Evolutionary conservation across 1,140 invertebrate genomes (phyloP), one percentile per base, ranked within the genome.

Genomic region (Diprion similis): DNA sequence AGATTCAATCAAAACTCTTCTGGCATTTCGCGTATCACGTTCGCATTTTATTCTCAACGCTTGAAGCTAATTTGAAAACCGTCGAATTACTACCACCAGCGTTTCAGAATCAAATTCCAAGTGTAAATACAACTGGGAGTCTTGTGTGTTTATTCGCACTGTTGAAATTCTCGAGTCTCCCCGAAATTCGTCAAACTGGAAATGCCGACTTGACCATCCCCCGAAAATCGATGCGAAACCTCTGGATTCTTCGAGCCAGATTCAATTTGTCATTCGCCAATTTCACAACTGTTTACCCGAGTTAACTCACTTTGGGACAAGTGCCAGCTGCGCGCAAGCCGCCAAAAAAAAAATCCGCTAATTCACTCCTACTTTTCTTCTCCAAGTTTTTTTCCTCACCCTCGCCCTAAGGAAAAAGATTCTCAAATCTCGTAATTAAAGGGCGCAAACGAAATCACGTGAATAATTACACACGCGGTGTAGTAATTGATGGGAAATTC

Each of bases 261-360:
- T 59, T 59, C 51, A 17, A 59, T 59, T 59, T 59, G 51, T 59
- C 51, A 59, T 59, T 59, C n/a, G n/a, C 51, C n/a, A 59, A 59
- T 59, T 59, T 17, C 11, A 9, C 6, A 4, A 59, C 11, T 59
- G 51, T 59, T 59, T 59, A 59, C n/a, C 24, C 51, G 11, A 8
- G 51, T 13, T 15, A 8, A 59, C 51, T 59, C 51, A 59, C 11
- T 59, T 59, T 8, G 8, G 51, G n/a, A 17, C 51, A 15, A 59
- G 51, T 15, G n/a, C 51, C 11, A 59, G 11, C 51, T 17, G n/a
- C 24, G 3, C 51, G 11, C 8, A 37, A 37, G 51, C n/a, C 51
- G 11, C 7, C 51, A 0, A 9, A 59, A 10, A 9, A 59, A 10
- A 17, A 17, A 13, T 4, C 51, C n/a, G 51, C 51, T 15, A 17